Evolutionary conservation across 64 coral and sea anemone species (phyloP).

Genomic region (Montipora foliosa): DNA sequence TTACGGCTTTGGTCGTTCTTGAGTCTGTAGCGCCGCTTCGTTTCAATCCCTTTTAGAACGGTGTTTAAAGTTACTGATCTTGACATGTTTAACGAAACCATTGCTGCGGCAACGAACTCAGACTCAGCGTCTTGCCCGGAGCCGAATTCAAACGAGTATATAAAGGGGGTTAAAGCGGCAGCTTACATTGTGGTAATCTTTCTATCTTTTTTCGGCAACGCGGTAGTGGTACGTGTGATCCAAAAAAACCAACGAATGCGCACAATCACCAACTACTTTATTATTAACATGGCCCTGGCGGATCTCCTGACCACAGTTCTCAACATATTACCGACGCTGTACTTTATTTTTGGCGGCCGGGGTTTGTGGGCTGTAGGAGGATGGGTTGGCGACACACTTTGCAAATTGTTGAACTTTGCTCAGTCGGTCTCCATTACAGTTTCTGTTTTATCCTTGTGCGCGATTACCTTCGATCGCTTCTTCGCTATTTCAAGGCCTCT

Average conservation of each 20-base stretch:
- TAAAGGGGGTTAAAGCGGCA: too few relatives aligned
- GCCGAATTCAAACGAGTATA: too few relatives aligned
- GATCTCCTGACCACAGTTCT: slow-evolving; percentile 70
- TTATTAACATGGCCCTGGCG: slow-evolving; percentile 60
- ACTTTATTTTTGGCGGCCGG: slow-evolving; percentile 31
- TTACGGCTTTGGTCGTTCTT: too few relatives aligned
- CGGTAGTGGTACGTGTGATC: too few relatives aligned
- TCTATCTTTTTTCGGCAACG: too few relatives aligned
- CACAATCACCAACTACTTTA: slow-evolving; percentile 65
- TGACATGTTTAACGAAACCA: too few relatives aligned
- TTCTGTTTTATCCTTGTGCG: slow-evolving; percentile 57
- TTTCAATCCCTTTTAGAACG: too few relatives aligned
- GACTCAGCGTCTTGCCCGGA: too few relatives aligned
- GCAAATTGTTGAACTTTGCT: slow-evolving; percentile 57
- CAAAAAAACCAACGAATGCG: slow-evolving; percentile 44
- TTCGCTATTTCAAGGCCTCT: slow-evolving; percentile 68
- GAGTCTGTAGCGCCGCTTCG: too few relatives aligned
- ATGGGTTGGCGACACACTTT: slow-evolving; percentile 44
- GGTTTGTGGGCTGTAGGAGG: slow-evolving; percentile 65
- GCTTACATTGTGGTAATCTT: too few relatives aligned
- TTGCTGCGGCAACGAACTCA: too few relatives aligned
- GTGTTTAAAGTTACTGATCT: too few relatives aligned
- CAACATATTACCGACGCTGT: slow-evolving; percentile 70
- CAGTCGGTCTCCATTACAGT: slow-evolving; percentile 54
- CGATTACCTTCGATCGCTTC: slow-evolving; percentile 72